Evolutionary conservation across 1,140 invertebrate genomes (phyloP), one percentile per base, ranked within the genome.

Genomic region (Drosophila lowei): DNA sequence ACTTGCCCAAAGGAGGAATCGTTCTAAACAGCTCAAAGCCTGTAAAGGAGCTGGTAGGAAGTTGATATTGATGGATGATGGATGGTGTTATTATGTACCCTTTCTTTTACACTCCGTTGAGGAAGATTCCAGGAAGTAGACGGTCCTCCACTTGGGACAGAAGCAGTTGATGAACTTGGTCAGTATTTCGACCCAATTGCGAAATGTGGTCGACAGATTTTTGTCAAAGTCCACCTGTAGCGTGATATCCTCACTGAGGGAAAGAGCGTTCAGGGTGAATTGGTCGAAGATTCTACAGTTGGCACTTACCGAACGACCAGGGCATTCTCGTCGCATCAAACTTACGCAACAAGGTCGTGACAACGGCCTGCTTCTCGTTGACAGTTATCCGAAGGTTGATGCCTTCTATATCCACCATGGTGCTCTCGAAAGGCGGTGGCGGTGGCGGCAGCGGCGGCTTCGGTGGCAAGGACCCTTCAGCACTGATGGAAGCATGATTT

Each of bases 11-110:
- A 0, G 38, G 2, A 0, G 83, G 83, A 9, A 83, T 2, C 2
- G 52, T 7, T 48, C 68, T 75, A 0, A 70, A 21, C 2, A 86
- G 28, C 38, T 86, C 83, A 3, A 89, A 46, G 2, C 83, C 81
- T 86, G 1, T 0, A 38, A 46, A 38, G 13, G 7, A 11, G 2
- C 16, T 2, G 6, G 8, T 3, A 5, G n/a, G 3, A 16, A 42
- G 13, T 8, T 7, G 1, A n/a, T n/a, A 23, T 13, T 49, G 1
- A 5, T 11, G 38, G 4, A 1, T 54, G 1, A 5, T n/a, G 38
- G 6, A 1, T 4, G 13, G 13, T 1, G 34, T 13, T 16, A 6
- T 43, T 7, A 30, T 6, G 42, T 67, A 88, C 83, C 83, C 38
- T 83, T 89, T 13, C 57, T 72, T 9, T 53, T 66, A 15, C 83